Base-by-base conservation (phyloP, 1,140 invertebrate species). In the Heliothis virescens region DNA sequence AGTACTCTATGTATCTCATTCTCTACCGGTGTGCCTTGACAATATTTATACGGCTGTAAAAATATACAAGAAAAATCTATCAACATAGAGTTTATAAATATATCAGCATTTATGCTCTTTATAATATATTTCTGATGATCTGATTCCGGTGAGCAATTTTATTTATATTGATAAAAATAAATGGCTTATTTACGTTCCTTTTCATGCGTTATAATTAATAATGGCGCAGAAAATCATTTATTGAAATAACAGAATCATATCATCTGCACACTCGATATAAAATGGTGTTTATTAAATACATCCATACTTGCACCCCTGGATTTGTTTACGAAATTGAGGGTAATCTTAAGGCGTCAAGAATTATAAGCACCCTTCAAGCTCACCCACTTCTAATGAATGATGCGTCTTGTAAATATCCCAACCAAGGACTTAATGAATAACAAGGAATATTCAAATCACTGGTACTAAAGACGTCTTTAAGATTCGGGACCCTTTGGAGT, bases 391-490 rank as follows among this genome's bases (percentile, higher is more conserved):
- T 75, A 62, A 62, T 15, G 18, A 57, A 1, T 50, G 48, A 16
- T 55, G 69, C 52, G 18, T 41, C 34, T 73, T 57, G 21, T 47
- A n/a, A 60, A 59, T 55, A 29, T 73, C 12, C 52, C 16, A 63
- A 59, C 63, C 63, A 48, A 67, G 48, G 41, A 73, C 52, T 47
- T 41, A 73, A 73, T 73, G 52, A 67, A 67, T 67, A 48, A 67
- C 63, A 53, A 59, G 52, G 53, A 59, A 73, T 73, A 73, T 73
- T 73, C 71, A 73, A 73, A 73, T 73, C 21, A 57, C 26, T 73
- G 52, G 52, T 59, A 34, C 71, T 73, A 12, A 57, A 67, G 18
- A 41, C 16, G 63, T 67, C 63, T 59, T 73, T 73, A 73, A 47
- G 13, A 34, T 73, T 67, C 34, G 29, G 29, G 53, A 18, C 52